Base-by-base conservation (phyloP, 23 tunicate genomes). In the Botrylloides violaceus region DNA sequence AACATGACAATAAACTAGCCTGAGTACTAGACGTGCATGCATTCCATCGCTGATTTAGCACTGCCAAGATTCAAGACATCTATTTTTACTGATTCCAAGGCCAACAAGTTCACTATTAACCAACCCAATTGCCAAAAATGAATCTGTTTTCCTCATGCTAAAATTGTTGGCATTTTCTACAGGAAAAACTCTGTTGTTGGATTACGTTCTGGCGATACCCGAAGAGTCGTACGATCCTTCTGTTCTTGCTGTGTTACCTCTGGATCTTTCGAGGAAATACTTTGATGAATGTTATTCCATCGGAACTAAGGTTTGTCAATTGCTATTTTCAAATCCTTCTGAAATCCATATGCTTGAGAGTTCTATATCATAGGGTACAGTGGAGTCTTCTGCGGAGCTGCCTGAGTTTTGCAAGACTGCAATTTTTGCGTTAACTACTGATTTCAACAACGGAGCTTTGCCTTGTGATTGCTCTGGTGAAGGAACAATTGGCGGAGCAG, bases 401-500 rank as follows among this genome's bases (percentile, higher is more conserved):
- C 34, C 88, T 1, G 96, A 88, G 9, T 81, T 86, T 35, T 94
- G 99, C 63, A 71, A 64, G 28, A 63, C 72, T 4, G 63, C 79
- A 4, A 78, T 80, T 47, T 79, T 81, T 55, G 81, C 92, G 15
- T 61, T 94, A 15, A 79, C 94, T 1, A 86, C 82, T 23, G 75
- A 82, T 48, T 82, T 84, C 65, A 88, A 88, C 58, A 77, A 73
- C 36, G 88, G 96, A 29, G 96, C 76, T 43, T 36, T 82, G 29
- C 79, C 32, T 31, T 94, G 99, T 70, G 68, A 86, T 61, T 94
- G 99, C 37, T 89, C 99, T 23, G 88, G 81, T 7, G 99, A 94
- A 34, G 99, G 99, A 36, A 94, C 99, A 3, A 70, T 86, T 21
- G 91, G 95, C 27, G 87, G 94, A 20, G 87, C 72, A 23, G 90